Percentiles rank a stretch among this genome's conserved stretches.
Evolutionary conservation across 2,888 invertebrate genomes (phyloP).

Genomic region (Alloplasta piceator): DNA sequence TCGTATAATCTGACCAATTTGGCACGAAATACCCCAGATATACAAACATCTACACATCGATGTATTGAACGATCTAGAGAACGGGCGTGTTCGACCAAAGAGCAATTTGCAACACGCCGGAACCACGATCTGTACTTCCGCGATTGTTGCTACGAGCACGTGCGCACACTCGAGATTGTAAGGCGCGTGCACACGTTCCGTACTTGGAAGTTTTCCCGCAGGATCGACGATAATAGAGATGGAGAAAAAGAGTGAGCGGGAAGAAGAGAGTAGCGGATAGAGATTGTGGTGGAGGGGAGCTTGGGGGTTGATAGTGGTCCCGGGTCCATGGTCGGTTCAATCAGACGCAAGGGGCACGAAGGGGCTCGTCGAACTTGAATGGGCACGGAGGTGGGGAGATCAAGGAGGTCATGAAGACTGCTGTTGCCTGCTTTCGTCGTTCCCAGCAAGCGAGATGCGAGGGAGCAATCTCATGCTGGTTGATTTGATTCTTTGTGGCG

Average conservation of each 20-base stretch:
- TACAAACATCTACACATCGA: neutral
- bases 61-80: slow-evolving; percentile 38
- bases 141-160: slow-evolving; percentile 65
- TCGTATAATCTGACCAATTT: neutral
- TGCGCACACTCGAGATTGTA: slow-evolving; percentile 61
- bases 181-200: slow-evolving; percentile 57
- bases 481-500: slow-evolving; percentile 80
- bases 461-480: slow-evolving; percentile 75
- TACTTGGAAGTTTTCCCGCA: slow-evolving; percentile 68
- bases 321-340: slow-evolving; percentile 72
- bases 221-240: slow-evolving; percentile 51
- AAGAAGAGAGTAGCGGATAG: slow-evolving; percentile 40
- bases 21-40: neutral
- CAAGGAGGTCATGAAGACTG: slow-evolving; percentile 61
- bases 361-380: slow-evolving; percentile 74
- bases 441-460: slow-evolving; percentile 57
- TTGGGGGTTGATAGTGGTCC: slow-evolving; percentile 34
- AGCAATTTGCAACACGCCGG: slow-evolving; percentile 68
- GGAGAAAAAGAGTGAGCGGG: neutral
- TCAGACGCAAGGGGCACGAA: slow-evolving; percentile 75
- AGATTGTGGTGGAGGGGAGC: slow-evolving; percentile 31
- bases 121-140: slow-evolving; percentile 72
- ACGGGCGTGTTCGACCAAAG: slow-evolving; percentile 45
- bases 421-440: slow-evolving; percentile 27
- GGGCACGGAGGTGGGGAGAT: slow-evolving; percentile 67